Conservation (phyloP, 2,888 invertebrate genomes). For the Nymphalis urticae region DNA sequence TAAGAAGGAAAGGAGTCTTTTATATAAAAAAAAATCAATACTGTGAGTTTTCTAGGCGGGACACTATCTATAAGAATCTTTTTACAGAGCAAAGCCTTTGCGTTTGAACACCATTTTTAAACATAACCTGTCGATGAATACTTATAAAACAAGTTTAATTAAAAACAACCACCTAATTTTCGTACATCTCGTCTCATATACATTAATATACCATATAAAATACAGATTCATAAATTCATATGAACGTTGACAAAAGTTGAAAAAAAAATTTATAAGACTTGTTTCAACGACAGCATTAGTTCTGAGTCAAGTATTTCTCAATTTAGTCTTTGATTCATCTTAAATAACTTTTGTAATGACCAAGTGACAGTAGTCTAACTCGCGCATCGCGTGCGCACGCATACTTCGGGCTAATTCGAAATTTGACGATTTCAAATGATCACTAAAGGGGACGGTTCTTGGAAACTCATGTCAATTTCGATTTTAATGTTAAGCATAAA, state of each 20-base stretch:
- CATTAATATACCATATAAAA: too few relatives aligned
- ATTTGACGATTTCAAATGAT: slow-evolving; percentile 38
- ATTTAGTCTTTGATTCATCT: slow-evolving; percentile 33
- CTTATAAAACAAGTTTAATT: too few relatives aligned
- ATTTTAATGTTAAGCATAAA: slow-evolving; percentile 28
- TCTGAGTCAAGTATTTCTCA: slow-evolving; percentile 24
- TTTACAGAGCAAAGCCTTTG: too few relatives aligned
- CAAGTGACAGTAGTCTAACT: slow-evolving; percentile 48
- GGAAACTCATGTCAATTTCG: slow-evolving; percentile 32
- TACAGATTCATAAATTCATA: neutral
- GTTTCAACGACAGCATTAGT: neutral
- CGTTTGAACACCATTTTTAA: too few relatives aligned
- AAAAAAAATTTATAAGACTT: neutral
- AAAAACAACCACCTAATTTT: too few relatives aligned
- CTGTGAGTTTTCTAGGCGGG: too few relatives aligned
- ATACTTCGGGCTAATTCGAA: slow-evolving; percentile 42
- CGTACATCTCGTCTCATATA: too few relatives aligned
- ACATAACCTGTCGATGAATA: too few relatives aligned
- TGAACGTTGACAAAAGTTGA: neutral
- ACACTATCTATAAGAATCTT: too few relatives aligned
- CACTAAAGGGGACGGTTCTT: slow-evolving; percentile 33
- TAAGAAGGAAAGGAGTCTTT: too few relatives aligned
- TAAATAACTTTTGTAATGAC: slow-evolving; percentile 31
- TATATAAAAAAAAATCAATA: too few relatives aligned
- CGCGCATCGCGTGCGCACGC: slow-evolving; percentile 51